Conservation (phyloP, 30 jellyfish, hydroid and myxozoan genomes). For the Chironex yamaguchii region DNA sequence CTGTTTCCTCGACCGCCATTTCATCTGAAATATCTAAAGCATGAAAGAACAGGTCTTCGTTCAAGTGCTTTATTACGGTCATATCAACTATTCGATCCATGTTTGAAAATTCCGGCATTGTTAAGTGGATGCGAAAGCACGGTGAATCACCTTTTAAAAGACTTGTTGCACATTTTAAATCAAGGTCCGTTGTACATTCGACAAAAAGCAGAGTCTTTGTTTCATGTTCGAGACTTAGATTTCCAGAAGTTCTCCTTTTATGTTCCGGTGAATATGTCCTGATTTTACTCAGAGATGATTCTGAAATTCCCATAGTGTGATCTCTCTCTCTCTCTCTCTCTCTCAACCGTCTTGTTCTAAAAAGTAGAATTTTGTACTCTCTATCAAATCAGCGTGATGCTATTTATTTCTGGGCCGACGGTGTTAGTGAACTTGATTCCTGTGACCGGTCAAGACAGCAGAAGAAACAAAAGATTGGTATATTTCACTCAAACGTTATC, state of each 20-base stretch:
- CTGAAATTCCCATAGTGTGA: neutral
- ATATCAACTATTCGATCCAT: constrained; percentile 58
- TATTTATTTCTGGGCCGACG: no score
- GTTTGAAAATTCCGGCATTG: constrained; percentile 50
- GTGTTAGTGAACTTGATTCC: no score
- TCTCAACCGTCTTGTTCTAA: no score
- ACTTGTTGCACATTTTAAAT: neutral
- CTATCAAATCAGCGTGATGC: no score
- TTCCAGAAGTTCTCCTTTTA: neutral
- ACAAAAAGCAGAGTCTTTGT: neutral
- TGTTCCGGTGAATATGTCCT: no score
- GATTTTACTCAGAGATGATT: neutral
- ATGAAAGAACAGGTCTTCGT: constrained; percentile 42
- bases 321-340: neutral
- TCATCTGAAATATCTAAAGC: constrained; percentile 37
- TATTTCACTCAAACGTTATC: no score
- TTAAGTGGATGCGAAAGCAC: constrained; percentile 43
- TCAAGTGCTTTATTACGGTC: constrained; percentile 25
- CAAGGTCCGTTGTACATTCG: neutral
- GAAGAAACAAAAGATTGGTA: no score
- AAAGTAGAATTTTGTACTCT: no score
- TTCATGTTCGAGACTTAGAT: neutral
- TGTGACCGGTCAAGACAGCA: no score
- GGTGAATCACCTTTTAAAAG: neutral
- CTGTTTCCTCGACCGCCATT: neutral